Base-by-base conservation (phyloP, 2,113 vertebrate genomes). In the Sciurus niger region DNA sequence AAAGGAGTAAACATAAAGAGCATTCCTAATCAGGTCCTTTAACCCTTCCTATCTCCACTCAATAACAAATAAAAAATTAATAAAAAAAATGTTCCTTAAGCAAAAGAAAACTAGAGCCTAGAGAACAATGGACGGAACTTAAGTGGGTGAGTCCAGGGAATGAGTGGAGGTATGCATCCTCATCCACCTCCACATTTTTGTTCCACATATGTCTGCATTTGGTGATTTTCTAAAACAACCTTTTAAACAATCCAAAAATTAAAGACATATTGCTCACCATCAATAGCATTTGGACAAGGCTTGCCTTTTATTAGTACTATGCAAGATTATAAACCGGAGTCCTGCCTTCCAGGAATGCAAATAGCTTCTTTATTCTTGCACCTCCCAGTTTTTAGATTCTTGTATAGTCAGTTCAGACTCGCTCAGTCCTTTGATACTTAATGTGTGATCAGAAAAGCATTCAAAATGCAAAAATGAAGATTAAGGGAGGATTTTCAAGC, bases 341-440 rank as follows among this genome's bases (percentile, higher is more conserved):
- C 89, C 22, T 92, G 86, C 95, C 93, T 97, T 97, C 84, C 87
- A 96, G 90, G 95, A 95, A 98, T 87, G 89, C 87, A 94, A 93
- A 96, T 55, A 90, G 60, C 73, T 87, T 88, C 79, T 58, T 95
- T 37, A 55, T 92, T 95, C 93, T 78, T 88, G 60, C 72, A 72
- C 84, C 92, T 97, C 92, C 87, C 22, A 60, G n/a, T 94, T 92
- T 55, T 9, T 94, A 86, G 76, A 63, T 95, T 93, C 73, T 13
- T 51, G 2, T 60, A 77, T 87, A 97, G 93, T 91, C 92, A 97
- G 86, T 96, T 58, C 46, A 96, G 78, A 97, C 89, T 43, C 5
- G 17, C 0, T 0, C 55, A 83, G 63, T 97, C 94, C 63, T 87
- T 77, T 74, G 79, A 74, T 58, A 92, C 25, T 11, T 8, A 24